A percentile compares a stretch with the other conserved stretches of the same genome.
These are phyloP conservation scores for Meteorus sp. DNA, from an alignment of 1,140 invertebrate species.

Conservation along the genomic window DNA sequence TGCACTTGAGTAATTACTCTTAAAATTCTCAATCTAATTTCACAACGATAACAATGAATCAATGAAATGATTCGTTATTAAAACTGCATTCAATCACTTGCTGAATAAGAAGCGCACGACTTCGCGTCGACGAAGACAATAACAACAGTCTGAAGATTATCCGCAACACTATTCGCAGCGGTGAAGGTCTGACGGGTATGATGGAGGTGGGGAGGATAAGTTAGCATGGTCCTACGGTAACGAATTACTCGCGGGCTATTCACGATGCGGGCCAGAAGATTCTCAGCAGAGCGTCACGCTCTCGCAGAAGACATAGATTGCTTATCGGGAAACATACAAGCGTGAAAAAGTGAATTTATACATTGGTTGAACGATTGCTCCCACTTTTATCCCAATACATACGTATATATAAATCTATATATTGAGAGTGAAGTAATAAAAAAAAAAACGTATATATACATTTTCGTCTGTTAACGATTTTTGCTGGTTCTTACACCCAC, in stretches of 20 bases:
- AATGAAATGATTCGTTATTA: no score
- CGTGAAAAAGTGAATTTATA: constrained; percentile 21
- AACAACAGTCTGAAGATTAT: no score
- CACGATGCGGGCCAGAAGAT: constrained; percentile 30
- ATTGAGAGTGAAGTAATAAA: no score
- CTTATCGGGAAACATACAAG: constrained; percentile 29
- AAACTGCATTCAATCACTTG: no score
- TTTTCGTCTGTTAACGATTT: no score
- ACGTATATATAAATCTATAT: no score
- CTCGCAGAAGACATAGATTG: constrained; percentile 31
- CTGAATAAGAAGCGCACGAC: not conserved
- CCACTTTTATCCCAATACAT: no score
- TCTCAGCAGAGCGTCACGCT: constrained; percentile 44
- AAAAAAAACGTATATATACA: no score
- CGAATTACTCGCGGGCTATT: constrained; percentile 40
- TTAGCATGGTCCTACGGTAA: constrained; percentile 34
- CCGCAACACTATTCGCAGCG: constrained; percentile 33
- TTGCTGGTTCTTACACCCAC: no score
- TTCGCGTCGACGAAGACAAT: not conserved
- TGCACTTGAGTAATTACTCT: no score
- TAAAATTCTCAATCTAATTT: no score
- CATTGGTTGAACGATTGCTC: constrained; percentile 9
- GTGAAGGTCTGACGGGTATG: constrained; percentile 20
- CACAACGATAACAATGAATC: no score
- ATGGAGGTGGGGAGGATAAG: constrained; percentile 33